phyloP scores from a whole-genome alignment of 1,140 invertebrate genomes.

The Zophobas atratus region DNA sequence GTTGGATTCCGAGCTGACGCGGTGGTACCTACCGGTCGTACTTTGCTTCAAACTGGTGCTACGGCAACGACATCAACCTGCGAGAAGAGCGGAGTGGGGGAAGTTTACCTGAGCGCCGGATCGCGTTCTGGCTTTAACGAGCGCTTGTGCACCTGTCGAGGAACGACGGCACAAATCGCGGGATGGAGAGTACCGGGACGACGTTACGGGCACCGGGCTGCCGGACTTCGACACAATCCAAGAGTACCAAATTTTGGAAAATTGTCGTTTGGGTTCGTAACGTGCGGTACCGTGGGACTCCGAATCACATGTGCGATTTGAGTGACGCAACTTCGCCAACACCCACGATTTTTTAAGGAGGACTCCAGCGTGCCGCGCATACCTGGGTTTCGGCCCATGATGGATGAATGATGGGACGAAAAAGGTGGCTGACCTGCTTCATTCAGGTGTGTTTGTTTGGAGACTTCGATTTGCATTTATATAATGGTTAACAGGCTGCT shows the following conservation, averaged over 20 bases:
- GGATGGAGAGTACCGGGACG: no score
- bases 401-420: background rate
- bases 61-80: conserved; percentile 50
- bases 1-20: conserved; percentile 40
- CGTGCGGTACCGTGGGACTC: background rate
- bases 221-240: no score
- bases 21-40: conserved; percentile 42
- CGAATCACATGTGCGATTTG: background rate
- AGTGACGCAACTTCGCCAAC: background rate
- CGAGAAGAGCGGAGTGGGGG: conserved; percentile 44
- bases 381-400: background rate
- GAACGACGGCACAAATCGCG: no score
- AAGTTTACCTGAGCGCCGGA: conserved; percentile 30
- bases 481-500: background rate
- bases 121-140: conserved; percentile 27
- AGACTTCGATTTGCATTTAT: conserved; percentile 18
- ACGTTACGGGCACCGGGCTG: no score
- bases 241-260: no score
- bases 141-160: conserved; percentile 26
- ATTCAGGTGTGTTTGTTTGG: background rate
- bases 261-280: no score
- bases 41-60: conserved; percentile 51
- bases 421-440: conserved; percentile 15
- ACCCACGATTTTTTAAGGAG: background rate
- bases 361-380: background rate